Evolutionary conservation across 2,888 invertebrate species (phyloP).

Genomic region (Fragum fragum): DNA sequence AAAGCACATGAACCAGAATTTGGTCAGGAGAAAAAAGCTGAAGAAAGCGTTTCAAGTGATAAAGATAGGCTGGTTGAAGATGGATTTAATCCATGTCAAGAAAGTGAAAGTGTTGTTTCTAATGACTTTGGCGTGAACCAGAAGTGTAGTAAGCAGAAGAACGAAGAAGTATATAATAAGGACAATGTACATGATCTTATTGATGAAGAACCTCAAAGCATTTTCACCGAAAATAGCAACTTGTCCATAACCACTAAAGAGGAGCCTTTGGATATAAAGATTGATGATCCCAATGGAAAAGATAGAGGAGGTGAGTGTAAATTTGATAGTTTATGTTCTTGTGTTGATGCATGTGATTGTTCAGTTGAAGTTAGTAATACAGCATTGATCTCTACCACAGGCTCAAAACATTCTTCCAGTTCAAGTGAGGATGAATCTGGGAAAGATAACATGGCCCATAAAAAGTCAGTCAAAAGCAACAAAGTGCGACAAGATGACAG

Average conservation of each 20-base stretch:
- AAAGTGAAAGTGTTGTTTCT: too few species aligned
- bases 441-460: background rate
- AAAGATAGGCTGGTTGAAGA: too few species aligned
- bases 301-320: constrained; percentile 39
- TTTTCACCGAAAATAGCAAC: background rate
- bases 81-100: too few species aligned
- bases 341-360: constrained; percentile 39
- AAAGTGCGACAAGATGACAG: constrained; percentile 18
- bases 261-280: background rate
- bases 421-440: constrained; percentile 55
- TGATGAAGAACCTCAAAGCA: background rate
- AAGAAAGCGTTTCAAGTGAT: too few species aligned
- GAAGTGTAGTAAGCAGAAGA: too few species aligned
- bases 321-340: constrained; percentile 28
- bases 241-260: background rate
- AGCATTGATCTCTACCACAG: constrained; percentile 41
- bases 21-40: too few species aligned
- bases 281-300: background rate
- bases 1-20: too few species aligned
- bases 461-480: background rate
- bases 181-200: background rate
- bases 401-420: constrained; percentile 49
- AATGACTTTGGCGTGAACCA: too few species aligned
- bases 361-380: constrained; percentile 14
- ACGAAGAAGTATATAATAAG: background rate